Evolutionary conservation across 53 echinoderm and acorn worm species (phyloP).

Genomic region (Pentamera pediparva): DNA sequence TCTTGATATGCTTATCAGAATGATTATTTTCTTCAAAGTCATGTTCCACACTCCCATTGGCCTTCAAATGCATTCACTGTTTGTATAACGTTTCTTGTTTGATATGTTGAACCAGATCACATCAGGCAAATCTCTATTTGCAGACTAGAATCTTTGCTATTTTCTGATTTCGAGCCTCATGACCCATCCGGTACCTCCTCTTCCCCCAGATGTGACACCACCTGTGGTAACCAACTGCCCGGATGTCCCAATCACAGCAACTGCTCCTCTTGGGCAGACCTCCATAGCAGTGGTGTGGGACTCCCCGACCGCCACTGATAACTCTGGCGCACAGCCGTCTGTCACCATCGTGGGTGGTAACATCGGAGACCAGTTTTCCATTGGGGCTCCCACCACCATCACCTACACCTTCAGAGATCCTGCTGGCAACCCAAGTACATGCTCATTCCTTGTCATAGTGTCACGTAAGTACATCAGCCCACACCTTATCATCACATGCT

Average conservation of each 20-base stretch:
- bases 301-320: slow-evolving; percentile 31
- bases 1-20: too few relatives aligned
- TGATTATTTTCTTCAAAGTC: too few relatives aligned
- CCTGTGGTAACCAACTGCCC: slow-evolving; percentile 44
- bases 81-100: too few relatives aligned
- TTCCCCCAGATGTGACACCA: neutral
- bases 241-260: neutral
- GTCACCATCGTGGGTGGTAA: neutral
- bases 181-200: too few relatives aligned
- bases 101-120: too few relatives aligned
- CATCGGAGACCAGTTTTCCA: slow-evolving; percentile 25
- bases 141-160: too few relatives aligned
- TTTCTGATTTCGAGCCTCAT: too few relatives aligned
- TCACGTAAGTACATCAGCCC: neutral
- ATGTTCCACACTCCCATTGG: too few relatives aligned
- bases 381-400: slow-evolving; percentile 28
- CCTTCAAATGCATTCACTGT: too few relatives aligned
- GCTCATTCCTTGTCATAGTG: slow-evolving; percentile 35
- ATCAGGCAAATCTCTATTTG: too few relatives aligned
- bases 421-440: slow-evolving; percentile 29
- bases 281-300: neutral
- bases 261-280: slow-evolving; percentile 18
- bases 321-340: neutral
- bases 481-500: neutral
- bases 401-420: slow-evolving; percentile 48